These are phyloP conservation scores for Bombyx mandarina DNA, from an alignment of 1,140 invertebrate genomes.

Conservation along the genomic window DNA sequence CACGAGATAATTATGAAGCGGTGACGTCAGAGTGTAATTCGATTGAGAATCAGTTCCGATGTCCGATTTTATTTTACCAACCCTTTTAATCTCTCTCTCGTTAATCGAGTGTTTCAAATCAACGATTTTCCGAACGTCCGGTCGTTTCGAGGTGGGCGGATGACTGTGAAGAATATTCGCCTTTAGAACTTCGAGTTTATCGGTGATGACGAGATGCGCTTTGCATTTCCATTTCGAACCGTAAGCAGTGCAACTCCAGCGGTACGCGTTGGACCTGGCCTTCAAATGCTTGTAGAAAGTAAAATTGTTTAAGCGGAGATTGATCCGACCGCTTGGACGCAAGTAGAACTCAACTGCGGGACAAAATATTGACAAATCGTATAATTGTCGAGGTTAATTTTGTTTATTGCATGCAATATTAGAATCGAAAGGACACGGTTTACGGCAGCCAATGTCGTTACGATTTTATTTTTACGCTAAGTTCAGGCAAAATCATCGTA, in stretches of 20 bases:
- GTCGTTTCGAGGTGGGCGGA: slow-evolving; percentile 38
- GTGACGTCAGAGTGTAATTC: slow-evolving; percentile 20
- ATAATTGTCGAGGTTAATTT: no score
- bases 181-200: slow-evolving; percentile 56
- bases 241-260: slow-evolving; percentile 64
- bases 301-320: slow-evolving; percentile 58
- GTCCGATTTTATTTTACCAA: slow-evolving; percentile 22
- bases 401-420: no score
- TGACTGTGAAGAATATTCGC: slow-evolving; percentile 49
- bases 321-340: slow-evolving; percentile 52
- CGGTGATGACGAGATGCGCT: slow-evolving; percentile 57
- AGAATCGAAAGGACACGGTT: no score
- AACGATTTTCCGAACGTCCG: not conserved
- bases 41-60: slow-evolving; percentile 11
- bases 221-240: slow-evolving; percentile 61
- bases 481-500: no score
- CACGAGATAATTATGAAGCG: slow-evolving; percentile 50
- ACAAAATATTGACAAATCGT: not conserved
- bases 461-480: no score
- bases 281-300: slow-evolving; percentile 61
- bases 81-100: slow-evolving; percentile 6
- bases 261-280: slow-evolving; percentile 46
- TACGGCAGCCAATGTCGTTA: no score
- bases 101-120: slow-evolving; percentile 1
- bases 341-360: slow-evolving; percentile 57